phyloP scores from a whole-genome alignment of 2,113 vertebrate species.

The Macquaria ambigua region DNA sequence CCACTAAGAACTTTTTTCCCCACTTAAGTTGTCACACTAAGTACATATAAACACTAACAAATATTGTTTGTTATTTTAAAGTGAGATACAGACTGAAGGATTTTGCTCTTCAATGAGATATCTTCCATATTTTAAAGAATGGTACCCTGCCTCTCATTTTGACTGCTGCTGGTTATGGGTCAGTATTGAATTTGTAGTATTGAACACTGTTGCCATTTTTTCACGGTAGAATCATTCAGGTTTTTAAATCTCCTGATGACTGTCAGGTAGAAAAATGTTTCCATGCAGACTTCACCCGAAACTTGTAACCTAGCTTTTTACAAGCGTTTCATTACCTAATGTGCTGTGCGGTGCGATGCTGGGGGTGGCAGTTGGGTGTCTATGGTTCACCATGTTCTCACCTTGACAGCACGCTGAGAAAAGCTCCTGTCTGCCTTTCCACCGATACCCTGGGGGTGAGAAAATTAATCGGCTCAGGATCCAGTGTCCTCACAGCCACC shows the following conservation, averaged over 20 bases:
- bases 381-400: slow-evolving; percentile 64
- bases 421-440: slow-evolving; percentile 69
- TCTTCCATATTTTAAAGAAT: not conserved
- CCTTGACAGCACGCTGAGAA: slow-evolving; percentile 67
- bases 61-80: not conserved
- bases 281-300: not conserved
- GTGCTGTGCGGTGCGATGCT: slow-evolving; percentile 33
- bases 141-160: not conserved
- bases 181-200: not conserved
- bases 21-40: not conserved
- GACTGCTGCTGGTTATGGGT: not conserved
- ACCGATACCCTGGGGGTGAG: slow-evolving; percentile 66
- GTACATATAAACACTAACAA: not conserved
- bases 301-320: slow-evolving; percentile 24
- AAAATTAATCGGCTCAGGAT: slow-evolving; percentile 76
- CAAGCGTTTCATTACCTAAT: slow-evolving; percentile 73
- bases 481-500: slow-evolving; percentile 60
- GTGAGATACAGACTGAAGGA: not conserved
- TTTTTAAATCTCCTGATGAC: slow-evolving; percentile 8
- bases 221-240: not conserved
- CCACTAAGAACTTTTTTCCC: not conserved
- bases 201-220: not conserved
- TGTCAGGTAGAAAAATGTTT: not conserved
- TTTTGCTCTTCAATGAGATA: not conserved
- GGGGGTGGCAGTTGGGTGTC: slow-evolving; percentile 59